Evolutionary conservation across 2,113 vertebrate species (phyloP).

Genomic region (Psilopsiagon aurifrons): DNA sequence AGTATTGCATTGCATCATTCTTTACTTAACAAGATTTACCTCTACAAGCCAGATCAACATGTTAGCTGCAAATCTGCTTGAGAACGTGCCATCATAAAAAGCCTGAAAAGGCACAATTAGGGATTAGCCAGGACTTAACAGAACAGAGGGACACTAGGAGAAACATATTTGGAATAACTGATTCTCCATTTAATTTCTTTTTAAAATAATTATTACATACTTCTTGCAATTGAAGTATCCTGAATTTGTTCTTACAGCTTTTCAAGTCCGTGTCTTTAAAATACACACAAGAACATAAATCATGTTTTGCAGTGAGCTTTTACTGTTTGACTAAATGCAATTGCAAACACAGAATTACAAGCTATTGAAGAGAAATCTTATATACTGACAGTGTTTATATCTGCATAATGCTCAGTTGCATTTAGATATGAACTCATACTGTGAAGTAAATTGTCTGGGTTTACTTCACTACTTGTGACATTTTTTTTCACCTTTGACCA

Average conservation of each 20-base stretch:
- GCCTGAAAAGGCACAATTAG: background rate
- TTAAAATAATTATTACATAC: background rate
- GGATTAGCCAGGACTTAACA: background rate
- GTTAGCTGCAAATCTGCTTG: background rate
- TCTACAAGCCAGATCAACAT: background rate
- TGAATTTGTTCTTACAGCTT: background rate
- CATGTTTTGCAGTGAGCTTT: background rate
- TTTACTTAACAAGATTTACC: slow-evolving; percentile 4
- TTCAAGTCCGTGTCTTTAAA: background rate
- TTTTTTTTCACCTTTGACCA: slow-evolving; percentile 19
- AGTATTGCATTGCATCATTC: background rate
- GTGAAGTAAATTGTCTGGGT: background rate
- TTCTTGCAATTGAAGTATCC: background rate
- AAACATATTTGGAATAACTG: background rate
- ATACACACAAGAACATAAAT: background rate
- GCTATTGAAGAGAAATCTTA: background rate
- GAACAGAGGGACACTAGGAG: background rate
- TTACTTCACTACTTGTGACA: slow-evolving; percentile 9
- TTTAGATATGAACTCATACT: background rate
- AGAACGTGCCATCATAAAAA: background rate
- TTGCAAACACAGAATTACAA: background rate
- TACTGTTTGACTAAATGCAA: background rate
- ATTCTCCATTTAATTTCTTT: background rate
- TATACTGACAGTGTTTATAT: background rate
- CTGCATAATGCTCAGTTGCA: background rate